These are phyloP conservation scores for Hemicentrotus pulcherrimus DNA, from an alignment of 35 echinoderm and acorn worm species.

Conservation along the genomic window DNA sequence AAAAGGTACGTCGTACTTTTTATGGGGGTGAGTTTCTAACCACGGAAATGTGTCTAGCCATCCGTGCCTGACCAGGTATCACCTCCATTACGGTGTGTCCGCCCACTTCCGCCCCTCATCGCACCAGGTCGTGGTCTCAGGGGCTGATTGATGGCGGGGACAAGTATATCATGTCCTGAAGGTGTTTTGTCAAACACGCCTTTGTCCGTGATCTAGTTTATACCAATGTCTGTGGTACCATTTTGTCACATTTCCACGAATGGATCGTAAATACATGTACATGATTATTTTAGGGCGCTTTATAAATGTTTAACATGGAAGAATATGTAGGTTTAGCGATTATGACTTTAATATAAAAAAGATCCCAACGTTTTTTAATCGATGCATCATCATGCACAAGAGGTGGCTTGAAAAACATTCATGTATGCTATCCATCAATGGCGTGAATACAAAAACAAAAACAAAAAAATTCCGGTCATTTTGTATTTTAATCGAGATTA, in stretches of 20 bases:
- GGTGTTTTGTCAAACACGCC: not conserved
- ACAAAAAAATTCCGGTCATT: no score
- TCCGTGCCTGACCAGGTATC: not conserved
- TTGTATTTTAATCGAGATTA: no score
- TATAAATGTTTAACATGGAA: no score
- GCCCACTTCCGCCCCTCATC: not conserved
- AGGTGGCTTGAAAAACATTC: no score
- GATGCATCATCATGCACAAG: no score
- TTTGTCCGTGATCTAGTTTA: conserved; percentile 12
- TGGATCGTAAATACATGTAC: not conserved
- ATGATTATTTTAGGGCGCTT: not conserved
- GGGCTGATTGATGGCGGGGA: not conserved
- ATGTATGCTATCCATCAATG: no score
- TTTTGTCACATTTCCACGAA: not conserved
- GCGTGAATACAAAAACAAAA: no score
- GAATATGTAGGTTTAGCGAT: no score
- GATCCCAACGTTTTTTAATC: no score
- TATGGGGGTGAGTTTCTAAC: not conserved
- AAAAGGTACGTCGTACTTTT: not conserved
- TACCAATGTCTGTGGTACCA: not conserved
- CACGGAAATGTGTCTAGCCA: not conserved
- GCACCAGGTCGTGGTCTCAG: not conserved
- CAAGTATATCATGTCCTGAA: not conserved
- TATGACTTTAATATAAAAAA: no score
- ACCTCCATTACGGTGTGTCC: not conserved